Percentiles rank a stretch among this genome's conserved stretches.
These are phyloP conservation scores for Campylorhamphus procurvoides DNA, from an alignment of 2,113 vertebrate genomes.

Conservation along the genomic window DNA sequence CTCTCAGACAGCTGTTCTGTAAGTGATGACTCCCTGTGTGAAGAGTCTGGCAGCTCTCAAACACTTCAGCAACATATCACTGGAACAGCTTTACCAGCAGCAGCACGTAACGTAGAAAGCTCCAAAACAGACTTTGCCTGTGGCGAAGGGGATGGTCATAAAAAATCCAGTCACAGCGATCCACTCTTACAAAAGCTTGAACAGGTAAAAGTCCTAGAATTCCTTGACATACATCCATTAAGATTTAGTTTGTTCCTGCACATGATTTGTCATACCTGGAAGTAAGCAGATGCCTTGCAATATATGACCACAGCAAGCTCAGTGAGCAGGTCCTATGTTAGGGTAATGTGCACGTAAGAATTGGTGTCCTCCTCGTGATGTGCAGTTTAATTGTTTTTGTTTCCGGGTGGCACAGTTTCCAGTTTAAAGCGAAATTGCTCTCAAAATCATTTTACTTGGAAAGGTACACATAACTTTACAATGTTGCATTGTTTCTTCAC, in stretches of 20 bases:
- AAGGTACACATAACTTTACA: neutral
- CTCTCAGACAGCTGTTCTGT: constrained; percentile 78
- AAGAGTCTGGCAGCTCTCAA: constrained; percentile 1
- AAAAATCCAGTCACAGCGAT: constrained; percentile 55
- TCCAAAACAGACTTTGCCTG: neutral
- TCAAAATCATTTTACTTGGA: neutral
- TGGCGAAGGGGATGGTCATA: constrained; percentile 3
- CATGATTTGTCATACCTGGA: neutral
- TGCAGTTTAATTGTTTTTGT: neutral
- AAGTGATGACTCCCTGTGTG: constrained; percentile 73
- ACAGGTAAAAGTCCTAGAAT: constrained; percentile 75
- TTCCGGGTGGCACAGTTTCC: neutral
- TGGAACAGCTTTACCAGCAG: constrained; percentile 1
- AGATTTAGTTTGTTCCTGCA: neutral
- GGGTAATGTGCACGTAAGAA: accelerated
- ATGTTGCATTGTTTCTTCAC: neutral
- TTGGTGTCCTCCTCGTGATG: neutral
- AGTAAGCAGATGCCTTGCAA: neutral
- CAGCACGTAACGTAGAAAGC: neutral
- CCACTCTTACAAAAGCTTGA: constrained; percentile 84
- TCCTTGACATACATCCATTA: neutral
- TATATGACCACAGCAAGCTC: neutral
- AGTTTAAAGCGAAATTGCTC: neutral
- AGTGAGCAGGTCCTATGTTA: neutral
- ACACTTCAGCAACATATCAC: neutral